Percentiles rank a stretch among this genome's conserved stretches.
Evolutionary conservation across 37 sponge, comb jelly and placozoan species (phyloP).

Genomic region (Dysidea cf. avara): DNA sequence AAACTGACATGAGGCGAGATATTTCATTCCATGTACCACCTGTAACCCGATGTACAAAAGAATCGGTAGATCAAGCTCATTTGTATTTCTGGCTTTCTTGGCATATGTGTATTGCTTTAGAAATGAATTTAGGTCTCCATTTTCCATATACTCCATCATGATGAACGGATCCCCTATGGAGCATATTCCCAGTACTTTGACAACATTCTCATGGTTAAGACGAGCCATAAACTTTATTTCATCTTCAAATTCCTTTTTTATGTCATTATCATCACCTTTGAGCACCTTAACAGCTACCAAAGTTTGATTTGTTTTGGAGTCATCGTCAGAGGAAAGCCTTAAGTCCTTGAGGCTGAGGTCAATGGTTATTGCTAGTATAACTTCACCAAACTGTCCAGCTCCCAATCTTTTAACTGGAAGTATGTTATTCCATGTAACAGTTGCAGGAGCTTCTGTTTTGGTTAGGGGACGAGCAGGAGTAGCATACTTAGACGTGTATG

Average conservation of each 20-base stretch:
- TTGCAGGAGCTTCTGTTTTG: background rate
- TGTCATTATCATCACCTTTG: slow-evolving; percentile 27
- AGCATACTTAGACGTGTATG: too few species aligned
- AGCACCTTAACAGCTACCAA: slow-evolving; percentile 82
- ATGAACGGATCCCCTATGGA: background rate
- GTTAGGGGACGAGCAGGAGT: too few species aligned
- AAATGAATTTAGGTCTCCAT: slow-evolving; percentile 53
- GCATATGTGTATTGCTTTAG: slow-evolving; percentile 40
- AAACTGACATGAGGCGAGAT: slow-evolving; percentile 66
- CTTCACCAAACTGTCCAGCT: slow-evolving; percentile 61
- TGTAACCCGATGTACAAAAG: slow-evolving; percentile 75
- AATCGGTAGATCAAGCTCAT: slow-evolving; percentile 48
- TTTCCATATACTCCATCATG: too few species aligned
- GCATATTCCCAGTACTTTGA: slow-evolving; percentile 70
- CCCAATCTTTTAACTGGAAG: slow-evolving; percentile 46
- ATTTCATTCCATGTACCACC: slow-evolving; percentile 85
- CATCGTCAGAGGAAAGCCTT: slow-evolving; percentile 20
- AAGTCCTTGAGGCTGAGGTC: slow-evolving; percentile 64
- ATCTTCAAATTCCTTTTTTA: slow-evolving; percentile 57
- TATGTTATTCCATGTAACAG: slow-evolving; percentile 26
- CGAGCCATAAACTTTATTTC: slow-evolving; percentile 77
- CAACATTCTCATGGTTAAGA: slow-evolving; percentile 69
- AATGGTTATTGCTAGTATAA: slow-evolving; percentile 54
- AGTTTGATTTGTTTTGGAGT: slow-evolving; percentile 37
- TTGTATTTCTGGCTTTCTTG: slow-evolving; percentile 2